Evolutionary conservation across 92 coral and sea anemone species (phyloP), one percentile per base, ranked within the genome.

Genomic region (Paramuricea clavata): DNA sequence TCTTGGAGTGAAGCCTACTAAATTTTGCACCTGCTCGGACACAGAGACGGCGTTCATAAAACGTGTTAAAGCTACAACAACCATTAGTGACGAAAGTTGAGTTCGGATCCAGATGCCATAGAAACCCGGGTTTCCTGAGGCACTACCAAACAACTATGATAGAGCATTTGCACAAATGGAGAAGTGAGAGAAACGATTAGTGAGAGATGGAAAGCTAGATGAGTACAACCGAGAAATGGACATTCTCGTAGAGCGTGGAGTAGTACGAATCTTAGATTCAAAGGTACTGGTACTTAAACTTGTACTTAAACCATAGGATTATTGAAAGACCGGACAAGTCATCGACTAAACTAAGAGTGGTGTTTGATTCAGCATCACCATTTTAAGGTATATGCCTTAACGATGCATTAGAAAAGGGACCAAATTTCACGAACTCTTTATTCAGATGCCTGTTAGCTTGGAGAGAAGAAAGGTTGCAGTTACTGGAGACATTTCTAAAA

Each of bases 111-210:
- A 54, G 12, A 54, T 54, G 62, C 62, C 62, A 54, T 54, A 15
- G 62, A 54, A 54, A 54, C 62, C 62, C 26, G 62, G 62, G 62
- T 54, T 54, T 54, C 62, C 62, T 23, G 62, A 54, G 3, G 62
- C 62, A 54, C 62, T 54, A 54, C 62, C 62, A 54, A 54, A 54
- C 12, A 54, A 54, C 26, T 54, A 54, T 54, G 62, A 54, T 16
- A 3, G 62, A 54, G 62, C 62, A 23, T 54, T 54, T 3, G 62
- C 26, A 2, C 62, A 54, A 23, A 54, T 54, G 62, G 62, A 54
- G 62, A 54, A 54, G 12, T 15, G 62, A 2, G 62, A 54, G 62
- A 54, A 54, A 23, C 62, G 12, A 11, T 13, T 54, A 15, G 26
- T 54, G n/a, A 3, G 12, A 54, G 12, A 54, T 54, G 62, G 62